Evolutionary conservation across 2,113 vertebrate species (phyloP), one percentile per base, ranked within the genome.

Genomic region (Spilogale gracilis): DNA sequence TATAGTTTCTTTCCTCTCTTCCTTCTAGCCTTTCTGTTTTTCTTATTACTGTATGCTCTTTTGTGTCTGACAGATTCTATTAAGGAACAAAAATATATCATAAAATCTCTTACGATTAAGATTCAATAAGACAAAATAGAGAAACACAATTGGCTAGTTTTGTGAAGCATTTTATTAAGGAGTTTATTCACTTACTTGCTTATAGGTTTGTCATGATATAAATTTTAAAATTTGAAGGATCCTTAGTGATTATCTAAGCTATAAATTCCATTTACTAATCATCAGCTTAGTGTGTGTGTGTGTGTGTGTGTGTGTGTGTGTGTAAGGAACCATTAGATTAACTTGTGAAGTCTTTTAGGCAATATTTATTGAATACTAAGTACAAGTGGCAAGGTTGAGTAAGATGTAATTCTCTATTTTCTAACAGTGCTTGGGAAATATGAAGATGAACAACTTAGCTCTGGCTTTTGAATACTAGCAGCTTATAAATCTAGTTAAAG

Each of bases 171-270:
- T 95, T 89, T 95, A 91, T 74, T 84, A 45, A 93, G 76, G 12
- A 88, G 9, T 74, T 93, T 81, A 91, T 83, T 95, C 48, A 91
- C 73, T 92, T 88, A 69, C n/a, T 96, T 25, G 58, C 92, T 95
- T 48, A 81, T 0, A 58, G 52, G 80, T 80, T 87, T 93, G 71
- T n/a, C 30, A 78, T 92, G 48, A 11, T 30, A 63, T 61, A 32
- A 45, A 56, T 71, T 86, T 93, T 81, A 89, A 93, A 85, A 58
- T 91, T 25, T 76, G 48, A 95, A 93, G 78, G 10, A 56, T 78
- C 1, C 54, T 96, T 48, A 38, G 27, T 27, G 20, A 88, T 85
- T 69, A 79, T 50, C 82, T 60, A 90, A 88, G 8, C 12, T 65
- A 58, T 38, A 81, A 79, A 43, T 83, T 80, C 61, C 43, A 87